Base-by-base conservation (phyloP, 2,113 vertebrate genomes). In the Phylloscopus trochilus region DNA sequence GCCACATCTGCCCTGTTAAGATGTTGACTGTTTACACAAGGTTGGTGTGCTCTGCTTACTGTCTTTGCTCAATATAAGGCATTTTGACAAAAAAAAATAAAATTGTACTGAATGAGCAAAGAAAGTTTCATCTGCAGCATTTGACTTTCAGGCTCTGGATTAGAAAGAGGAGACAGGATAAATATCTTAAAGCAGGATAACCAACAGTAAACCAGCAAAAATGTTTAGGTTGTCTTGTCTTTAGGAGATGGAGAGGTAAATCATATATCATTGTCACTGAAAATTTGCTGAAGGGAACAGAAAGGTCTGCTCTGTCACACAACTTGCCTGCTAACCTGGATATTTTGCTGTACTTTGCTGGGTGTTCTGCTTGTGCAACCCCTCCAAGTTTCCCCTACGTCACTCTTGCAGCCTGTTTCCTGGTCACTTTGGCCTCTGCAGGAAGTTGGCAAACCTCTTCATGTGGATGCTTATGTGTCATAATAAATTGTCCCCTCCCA, bases 341-440 rank as follows among this genome's bases (percentile, higher is more conserved):
- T 82, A 73, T 91, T 95, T 73, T 89, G 31, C 60, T 87, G 51
- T 22, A 93, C 62, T 74, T 89, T 15, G 2, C 63, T 4, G 37
- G 92, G 84, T 47, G 51, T 88, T 74, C 55, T 90, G 70, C 88
- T 69, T 72, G 19, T 92, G 82, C 84, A 97, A 94, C 94, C 85
- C 95, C 69, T 92, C 94, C 97, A 97, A 91, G 95, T 90, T 98
- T 98, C 97, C 97, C 81, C 83, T 98, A 95, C 97, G 97, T 98
- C 98, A 98, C 77, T 55, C 33, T 47, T 55, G 74, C 92, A 96
- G 68, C 91, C 97, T 98, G 98, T 97, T 98, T 98, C 98, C 98
- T 98, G 97, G 89, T 97, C 97, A 89, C 89, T 91, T 94, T 97
- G 97, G 96, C 98, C 98, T 98, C 96, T 95, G 55, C 27, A 87